phyloP scores from a whole-genome alignment of 2,113 vertebrate species.

The Scalopus aquaticus region DNA sequence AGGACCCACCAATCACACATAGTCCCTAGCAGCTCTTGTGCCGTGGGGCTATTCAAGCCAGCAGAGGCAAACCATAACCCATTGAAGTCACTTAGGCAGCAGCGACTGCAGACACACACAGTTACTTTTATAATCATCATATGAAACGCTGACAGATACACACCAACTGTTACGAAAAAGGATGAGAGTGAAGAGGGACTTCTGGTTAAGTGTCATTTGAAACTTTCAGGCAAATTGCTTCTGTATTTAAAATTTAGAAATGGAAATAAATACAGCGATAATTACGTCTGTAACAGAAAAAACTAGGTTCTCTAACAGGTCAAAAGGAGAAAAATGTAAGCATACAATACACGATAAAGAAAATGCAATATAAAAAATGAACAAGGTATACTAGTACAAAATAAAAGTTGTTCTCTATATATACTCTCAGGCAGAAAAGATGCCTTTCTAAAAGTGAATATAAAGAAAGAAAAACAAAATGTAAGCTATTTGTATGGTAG shows the following conservation, averaged over 20 bases:
- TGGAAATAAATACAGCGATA: not conserved
- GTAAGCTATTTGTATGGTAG: not conserved
- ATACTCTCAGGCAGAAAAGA: not conserved
- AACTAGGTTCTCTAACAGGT: not conserved
- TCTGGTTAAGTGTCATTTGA: not conserved
- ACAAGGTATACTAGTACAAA: not conserved
- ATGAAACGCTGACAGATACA: not conserved
- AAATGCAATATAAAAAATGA: not conserved
- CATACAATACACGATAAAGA: not conserved
- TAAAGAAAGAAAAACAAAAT: not conserved
- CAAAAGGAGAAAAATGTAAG: not conserved
- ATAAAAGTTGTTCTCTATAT: conserved; percentile 2
- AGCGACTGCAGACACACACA: too few species aligned
- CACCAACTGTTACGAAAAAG: not conserved
- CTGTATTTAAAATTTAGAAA: not conserved
- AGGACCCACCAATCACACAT: too few species aligned
- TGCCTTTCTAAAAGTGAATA: not conserved
- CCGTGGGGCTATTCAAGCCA: too few species aligned
- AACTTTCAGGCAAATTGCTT: not conserved
- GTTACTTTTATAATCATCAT: too few species aligned
- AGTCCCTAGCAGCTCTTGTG: too few species aligned
- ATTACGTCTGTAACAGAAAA: not conserved
- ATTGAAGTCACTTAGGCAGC: too few species aligned
- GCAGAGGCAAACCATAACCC: too few species aligned
- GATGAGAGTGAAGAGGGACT: not conserved